These are phyloP conservation scores for Hydractinia symbiolongicarpus DNA, from an alignment of 30 jellyfish, hydroid and myxozoan genomes.

Conservation along the genomic window DNA sequence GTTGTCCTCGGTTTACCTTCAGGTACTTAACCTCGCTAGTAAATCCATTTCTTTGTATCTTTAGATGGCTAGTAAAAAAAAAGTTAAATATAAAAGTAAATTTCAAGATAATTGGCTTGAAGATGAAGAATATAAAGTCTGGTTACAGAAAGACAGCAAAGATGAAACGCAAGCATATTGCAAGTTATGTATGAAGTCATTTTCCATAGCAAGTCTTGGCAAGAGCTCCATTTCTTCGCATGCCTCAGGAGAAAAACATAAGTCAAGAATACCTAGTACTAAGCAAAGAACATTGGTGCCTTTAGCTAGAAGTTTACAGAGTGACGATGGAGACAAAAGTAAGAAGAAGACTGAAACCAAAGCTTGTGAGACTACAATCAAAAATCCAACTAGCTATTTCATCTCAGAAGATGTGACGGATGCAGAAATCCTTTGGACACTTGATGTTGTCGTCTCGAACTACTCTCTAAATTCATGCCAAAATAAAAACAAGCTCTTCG, in stretches of 20 bases:
- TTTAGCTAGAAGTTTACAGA: background rate
- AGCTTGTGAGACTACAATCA: rapidly evolving
- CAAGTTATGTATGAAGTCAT: background rate
- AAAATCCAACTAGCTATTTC: background rate
- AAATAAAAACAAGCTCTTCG: background rate
- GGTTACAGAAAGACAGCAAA: conserved; percentile 7
- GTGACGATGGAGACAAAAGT: background rate
- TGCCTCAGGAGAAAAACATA: conserved; percentile 19
- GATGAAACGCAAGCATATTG: conserved; percentile 11
- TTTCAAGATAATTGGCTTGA: conserved; percentile 3
- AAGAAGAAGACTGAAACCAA: background rate
- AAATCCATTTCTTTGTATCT: too few relatives aligned
- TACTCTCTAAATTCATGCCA: background rate
- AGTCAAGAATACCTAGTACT: background rate
- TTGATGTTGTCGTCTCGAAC: background rate
- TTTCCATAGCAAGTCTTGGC: background rate
- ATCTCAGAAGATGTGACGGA: background rate
- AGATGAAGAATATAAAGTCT: background rate
- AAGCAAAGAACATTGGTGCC: background rate
- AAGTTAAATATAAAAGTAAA: background rate
- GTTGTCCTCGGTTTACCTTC: too few relatives aligned
- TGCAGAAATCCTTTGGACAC: conserved; percentile 1
- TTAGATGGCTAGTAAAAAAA: conserved; percentile 14
- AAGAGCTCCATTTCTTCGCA: background rate
- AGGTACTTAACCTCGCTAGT: too few relatives aligned